Base-by-base conservation (phyloP, 2,888 invertebrate genomes). In the Boloria selene region DNA sequence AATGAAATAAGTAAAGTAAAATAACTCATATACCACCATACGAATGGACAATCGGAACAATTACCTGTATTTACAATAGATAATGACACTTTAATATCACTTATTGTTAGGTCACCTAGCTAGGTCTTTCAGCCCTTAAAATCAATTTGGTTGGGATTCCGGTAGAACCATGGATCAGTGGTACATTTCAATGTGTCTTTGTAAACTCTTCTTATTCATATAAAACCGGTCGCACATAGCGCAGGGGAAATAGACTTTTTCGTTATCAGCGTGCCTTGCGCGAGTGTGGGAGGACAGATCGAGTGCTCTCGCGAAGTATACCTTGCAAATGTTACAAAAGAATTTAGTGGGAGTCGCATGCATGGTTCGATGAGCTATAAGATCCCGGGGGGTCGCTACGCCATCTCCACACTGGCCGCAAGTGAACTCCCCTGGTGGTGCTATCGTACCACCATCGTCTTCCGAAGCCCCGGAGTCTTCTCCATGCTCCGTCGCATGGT, bases 251-350 rank as follows among this genome's bases (percentile, higher is more conserved):
- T 93, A 92, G n/a, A 91, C 87, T 68, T 92, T 93, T 14, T 92
- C 90, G 75, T 91, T 92, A 70, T 90, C 90, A 0, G 90, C 74
- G 77, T 93, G 93, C 70, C 93, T 85, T 62, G 91, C 88, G 3
- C 91, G 84, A 49, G 91, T 91, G 77, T 93, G 93, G 13, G 87
- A 88, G 4, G 93, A 88, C 1, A 93, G 81, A 58, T 92, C 88
- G 7, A 88, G 72, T 1, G 90, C 87, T 5, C 92, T 82, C 5
- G 90, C 85, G 72, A 93, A 94, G 73, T 90, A 87, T 10, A 93
- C 87, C 62, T 93, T 93, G 81, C 94, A 94, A 70, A 94, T 93
- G 65, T 93, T 93, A 79, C 94, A 94, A 74, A 92, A 92, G 81
- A 93, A 92, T 72, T 88, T 88, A 22, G 90, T 87, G n/a, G 88